These are phyloP conservation scores for Cephalopholis sonnerati DNA, from an alignment of 2,113 vertebrate species.

Conservation along the genomic window DNA sequence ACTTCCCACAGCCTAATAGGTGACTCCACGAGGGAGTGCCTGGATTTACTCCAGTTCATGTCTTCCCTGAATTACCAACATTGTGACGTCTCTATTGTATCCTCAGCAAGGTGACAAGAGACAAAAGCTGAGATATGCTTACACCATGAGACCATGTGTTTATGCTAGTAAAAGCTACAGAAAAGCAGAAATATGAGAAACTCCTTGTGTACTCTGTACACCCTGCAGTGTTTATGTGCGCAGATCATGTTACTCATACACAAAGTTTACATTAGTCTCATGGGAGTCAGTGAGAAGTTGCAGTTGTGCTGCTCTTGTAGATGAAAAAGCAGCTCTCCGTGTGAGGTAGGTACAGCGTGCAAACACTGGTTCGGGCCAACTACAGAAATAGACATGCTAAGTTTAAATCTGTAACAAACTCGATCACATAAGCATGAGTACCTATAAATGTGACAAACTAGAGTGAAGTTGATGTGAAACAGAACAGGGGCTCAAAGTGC, in stretches of 20 bases:
- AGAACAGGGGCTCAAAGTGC: background rate
- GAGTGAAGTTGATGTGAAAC: background rate
- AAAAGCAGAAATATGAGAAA: slow-evolving; percentile 40
- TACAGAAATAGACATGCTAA: slow-evolving; percentile 63
- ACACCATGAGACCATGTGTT: background rate
- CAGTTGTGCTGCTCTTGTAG: slow-evolving; percentile 24
- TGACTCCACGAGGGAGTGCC: slow-evolving; percentile 35
- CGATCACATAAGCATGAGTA: slow-evolving; percentile 22
- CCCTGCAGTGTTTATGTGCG: slow-evolving; percentile 34
- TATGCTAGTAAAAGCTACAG: slow-evolving; percentile 45
- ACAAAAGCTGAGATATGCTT: slow-evolving; percentile 31
- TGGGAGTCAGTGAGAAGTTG: slow-evolving; percentile 32
- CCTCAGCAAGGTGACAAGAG: slow-evolving; percentile 23
- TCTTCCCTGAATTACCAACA: slow-evolving; percentile 34
- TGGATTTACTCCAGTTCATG: slow-evolving; percentile 45
- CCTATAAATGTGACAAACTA: slow-evolving; percentile 21
- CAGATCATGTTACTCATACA: slow-evolving; percentile 52
- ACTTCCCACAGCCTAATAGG: slow-evolving; percentile 57
- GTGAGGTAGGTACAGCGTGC: background rate
- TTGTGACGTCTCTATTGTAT: slow-evolving; percentile 38
- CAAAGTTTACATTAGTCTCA: slow-evolving; percentile 42
- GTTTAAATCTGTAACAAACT: slow-evolving; percentile 45
- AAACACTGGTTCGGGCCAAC: slow-evolving; percentile 19
- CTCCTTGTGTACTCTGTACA: slow-evolving; percentile 27
- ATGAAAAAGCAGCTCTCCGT: background rate